Base-by-base conservation (phyloP, 2,888 invertebrate species). In the Apocheima hispidaria region DNA sequence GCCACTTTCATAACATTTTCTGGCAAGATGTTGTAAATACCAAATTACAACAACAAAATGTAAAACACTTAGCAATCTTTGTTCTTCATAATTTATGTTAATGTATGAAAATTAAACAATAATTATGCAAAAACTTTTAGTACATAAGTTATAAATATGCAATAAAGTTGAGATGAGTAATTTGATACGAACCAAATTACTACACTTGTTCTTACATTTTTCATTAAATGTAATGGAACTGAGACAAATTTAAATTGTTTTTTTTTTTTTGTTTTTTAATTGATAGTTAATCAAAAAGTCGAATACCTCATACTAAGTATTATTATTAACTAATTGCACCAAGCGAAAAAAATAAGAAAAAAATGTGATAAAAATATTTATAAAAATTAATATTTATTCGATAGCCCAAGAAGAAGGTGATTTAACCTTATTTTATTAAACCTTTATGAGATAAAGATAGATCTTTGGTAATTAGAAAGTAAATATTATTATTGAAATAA, bases 61-160 rank as follows among this genome's bases (percentile, higher is more conserved):
- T 41, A 14, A 41, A 56, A 20, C 30, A 16, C 44, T 23, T 35
- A 7, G 5, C 40, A 49, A 38, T 44, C 21, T 38, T 36, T 55
- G 23, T 44, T 35, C 16, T 10, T 36, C 35, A 51, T 51, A 55
- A 51, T 51, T 30, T 18, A 51, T 51, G 36, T 26, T 38, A 51
- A 49, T 49, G 6, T 14, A 51, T 51, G 14, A 23, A 9, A 43
- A 43, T 18, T 12, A 20, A 41, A 20, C 52, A 33, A 36, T 23
- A 53, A 53, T 51, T 53, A 53, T 53, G 14, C 53, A 23, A 43
- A 35, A 41, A 23, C 33, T n/a, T n/a, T n/a, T n/a, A n/a, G n/a
- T n/a, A n/a, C n/a, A n/a, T n/a, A n/a, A n/a, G 43, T 53, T 23
- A 23, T 16, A 53, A 53, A 43, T 43, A 18, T 50, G 20, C 20